phyloP scores from a whole-genome alignment of 2,888 invertebrate species.

The Hyposoter dolosus region DNA sequence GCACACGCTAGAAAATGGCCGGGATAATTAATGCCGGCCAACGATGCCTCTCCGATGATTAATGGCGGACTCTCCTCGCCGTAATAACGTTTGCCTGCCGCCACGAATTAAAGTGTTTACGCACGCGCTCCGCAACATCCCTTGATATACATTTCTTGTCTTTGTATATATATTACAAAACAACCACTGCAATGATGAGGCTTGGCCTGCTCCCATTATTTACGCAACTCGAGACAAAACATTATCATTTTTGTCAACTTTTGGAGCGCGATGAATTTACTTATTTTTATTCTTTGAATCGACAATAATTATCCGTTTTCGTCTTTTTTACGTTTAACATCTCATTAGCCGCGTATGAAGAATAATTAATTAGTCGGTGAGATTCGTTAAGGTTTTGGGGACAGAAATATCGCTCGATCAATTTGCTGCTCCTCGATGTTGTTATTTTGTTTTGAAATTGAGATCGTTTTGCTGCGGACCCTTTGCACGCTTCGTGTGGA shows the following conservation, averaged over 20 bases:
- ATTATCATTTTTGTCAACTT: background rate
- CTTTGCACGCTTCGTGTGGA: background rate
- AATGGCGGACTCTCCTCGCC: constrained; percentile 77
- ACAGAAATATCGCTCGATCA: background rate
- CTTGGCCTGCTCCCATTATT: background rate
- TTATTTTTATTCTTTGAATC: too few species aligned
- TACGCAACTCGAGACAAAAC: background rate
- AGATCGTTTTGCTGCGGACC: background rate
- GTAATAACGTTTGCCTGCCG: constrained; percentile 79
- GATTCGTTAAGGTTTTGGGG: background rate
- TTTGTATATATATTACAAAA: background rate
- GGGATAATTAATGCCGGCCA: constrained; percentile 82
- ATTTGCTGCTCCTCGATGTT: background rate
- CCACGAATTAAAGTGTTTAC: constrained; percentile 80
- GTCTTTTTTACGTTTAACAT: background rate
- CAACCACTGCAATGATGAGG: constrained; percentile 1
- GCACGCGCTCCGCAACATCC: constrained; percentile 64
- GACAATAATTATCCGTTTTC: too few species aligned
- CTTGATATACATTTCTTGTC: background rate
- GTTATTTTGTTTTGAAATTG: background rate
- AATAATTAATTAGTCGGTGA: background rate
- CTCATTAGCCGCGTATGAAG: background rate
- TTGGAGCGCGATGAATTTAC: too few species aligned
- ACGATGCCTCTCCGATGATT: constrained; percentile 80
- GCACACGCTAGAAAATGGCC: constrained; percentile 79